These are phyloP conservation scores for Doryteuthis pealeii DNA, from an alignment of 1,140 invertebrate genomes.

Conservation along the genomic window DNA sequence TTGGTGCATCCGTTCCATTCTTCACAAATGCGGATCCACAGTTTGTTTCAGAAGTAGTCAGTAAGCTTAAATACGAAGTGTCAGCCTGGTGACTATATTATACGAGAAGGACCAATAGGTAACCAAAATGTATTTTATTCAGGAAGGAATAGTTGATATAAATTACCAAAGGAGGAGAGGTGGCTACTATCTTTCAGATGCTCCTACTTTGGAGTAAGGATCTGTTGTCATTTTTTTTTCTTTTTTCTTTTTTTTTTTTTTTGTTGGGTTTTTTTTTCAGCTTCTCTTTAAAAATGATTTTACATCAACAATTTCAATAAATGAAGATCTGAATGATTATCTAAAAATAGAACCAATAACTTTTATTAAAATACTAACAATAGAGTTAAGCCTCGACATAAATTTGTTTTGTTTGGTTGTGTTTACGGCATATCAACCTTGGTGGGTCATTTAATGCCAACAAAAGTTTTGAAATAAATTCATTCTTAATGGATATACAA, in stretches of 20 bases:
- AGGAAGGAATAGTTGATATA: slow-evolving; percentile 97
- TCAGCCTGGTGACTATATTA: slow-evolving; percentile 72
- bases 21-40: slow-evolving; percentile 97
- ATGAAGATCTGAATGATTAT: too few species aligned
- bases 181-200: slow-evolving; percentile 97
- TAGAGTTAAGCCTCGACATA: too few species aligned
- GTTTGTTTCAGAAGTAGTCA: slow-evolving; percentile 97
- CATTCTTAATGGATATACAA: too few species aligned
- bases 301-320: neutral
- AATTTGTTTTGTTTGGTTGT: too few species aligned
- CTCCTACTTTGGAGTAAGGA: slow-evolving; percentile 84
- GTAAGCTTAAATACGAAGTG: slow-evolving; percentile 97
- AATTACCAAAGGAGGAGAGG: slow-evolving; percentile 85
- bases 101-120: slow-evolving; percentile 88
- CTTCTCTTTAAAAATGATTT: neutral
- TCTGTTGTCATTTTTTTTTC: too few species aligned
- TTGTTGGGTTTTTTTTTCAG: too few species aligned
- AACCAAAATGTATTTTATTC: slow-evolving; percentile 99
- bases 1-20: slow-evolving; percentile 95
- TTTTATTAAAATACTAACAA: too few species aligned
- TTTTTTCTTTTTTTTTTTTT: too few species aligned
- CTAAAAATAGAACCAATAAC: too few species aligned
- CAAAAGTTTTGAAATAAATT: too few species aligned
- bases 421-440: too few species aligned
- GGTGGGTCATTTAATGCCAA: too few species aligned